Evolutionary conservation across 2,113 vertebrate species (phyloP).

Genomic region (Pseudois nayaur): DNA sequence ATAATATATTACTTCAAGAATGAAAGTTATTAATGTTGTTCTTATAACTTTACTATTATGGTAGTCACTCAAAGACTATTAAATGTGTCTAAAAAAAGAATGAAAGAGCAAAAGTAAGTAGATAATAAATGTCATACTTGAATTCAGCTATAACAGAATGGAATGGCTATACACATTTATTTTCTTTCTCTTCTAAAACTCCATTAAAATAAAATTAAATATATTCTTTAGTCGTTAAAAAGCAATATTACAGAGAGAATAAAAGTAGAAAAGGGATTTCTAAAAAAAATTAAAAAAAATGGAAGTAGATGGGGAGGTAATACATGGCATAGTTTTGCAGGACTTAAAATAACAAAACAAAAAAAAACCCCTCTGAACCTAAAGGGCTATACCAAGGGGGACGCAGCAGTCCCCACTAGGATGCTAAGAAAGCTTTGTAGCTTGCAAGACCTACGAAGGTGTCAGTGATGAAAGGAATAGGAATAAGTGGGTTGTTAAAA

Average conservation of each 20-base stretch:
- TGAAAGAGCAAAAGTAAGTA: constrained; percentile 54
- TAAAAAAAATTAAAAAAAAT: neutral
- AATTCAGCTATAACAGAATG: constrained; percentile 39
- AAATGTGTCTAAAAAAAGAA: constrained; percentile 42
- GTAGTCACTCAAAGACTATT: constrained; percentile 52
- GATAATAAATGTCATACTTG: constrained; percentile 58
- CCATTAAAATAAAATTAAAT: constrained; percentile 52
- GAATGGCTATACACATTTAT: constrained; percentile 45
- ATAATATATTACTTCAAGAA: constrained; percentile 46
- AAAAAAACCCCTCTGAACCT: neutral
- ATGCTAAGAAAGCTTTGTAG: neutral
- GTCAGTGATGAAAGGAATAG: neutral
- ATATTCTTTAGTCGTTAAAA: neutral
- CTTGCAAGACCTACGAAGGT: accelerated
- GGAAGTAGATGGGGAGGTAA: neutral
- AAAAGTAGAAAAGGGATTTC: neutral
- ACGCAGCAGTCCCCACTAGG: neutral
- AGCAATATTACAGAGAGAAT: neutral
- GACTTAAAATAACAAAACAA: neutral
- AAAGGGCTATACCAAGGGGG: neutral
- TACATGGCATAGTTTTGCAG: neutral
- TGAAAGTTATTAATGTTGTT: constrained; percentile 51
- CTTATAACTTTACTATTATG: constrained; percentile 55
- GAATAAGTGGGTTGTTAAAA: neutral
- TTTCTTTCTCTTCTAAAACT: constrained; percentile 26